These are phyloP conservation scores for Pantherophis vulpinus DNA, from an alignment of 2,797 vertebrate species.

Conservation along the genomic window DNA sequence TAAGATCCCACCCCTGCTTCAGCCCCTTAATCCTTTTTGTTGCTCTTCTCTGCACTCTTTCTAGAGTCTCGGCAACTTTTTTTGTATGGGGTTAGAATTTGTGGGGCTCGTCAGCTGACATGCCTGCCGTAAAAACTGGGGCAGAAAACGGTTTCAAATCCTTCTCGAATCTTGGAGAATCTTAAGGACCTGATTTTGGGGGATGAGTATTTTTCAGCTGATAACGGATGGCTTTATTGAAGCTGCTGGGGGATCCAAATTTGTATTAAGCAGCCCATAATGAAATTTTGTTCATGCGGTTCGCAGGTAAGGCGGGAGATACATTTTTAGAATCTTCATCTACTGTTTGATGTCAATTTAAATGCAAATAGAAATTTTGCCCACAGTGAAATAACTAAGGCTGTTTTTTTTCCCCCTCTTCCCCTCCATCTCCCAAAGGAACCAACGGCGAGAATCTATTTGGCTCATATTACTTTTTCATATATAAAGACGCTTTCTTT, in stretches of 20 bases:
- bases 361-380: slow-evolving; percentile 64
- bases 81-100: neutral
- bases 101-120: neutral
- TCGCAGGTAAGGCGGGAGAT: neutral
- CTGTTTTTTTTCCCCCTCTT: slow-evolving; percentile 22
- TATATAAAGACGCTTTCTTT: neutral
- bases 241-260: slow-evolving; percentile 30
- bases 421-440: slow-evolving; percentile 30
- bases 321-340: slow-evolving; percentile 48
- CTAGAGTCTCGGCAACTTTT: neutral
- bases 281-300: slow-evolving; percentile 49
- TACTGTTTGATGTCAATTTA: slow-evolving; percentile 61
- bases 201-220: slow-evolving; percentile 40
- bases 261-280: slow-evolving; percentile 36
- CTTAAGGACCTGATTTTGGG: slow-evolving; percentile 6
- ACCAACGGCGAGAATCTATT: slow-evolving; percentile 54
- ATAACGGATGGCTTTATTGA: slow-evolving; percentile 41
- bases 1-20: neutral
- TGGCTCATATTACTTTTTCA: slow-evolving; percentile 48
- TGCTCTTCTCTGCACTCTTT: neutral
- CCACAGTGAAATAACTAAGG: slow-evolving; percentile 43
- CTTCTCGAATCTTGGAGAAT: slow-evolving; percentile 20
- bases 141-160: neutral
- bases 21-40: neutral
- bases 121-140: neutral